These are phyloP conservation scores for Hestina assimilis DNA, from an alignment of 1,140 invertebrate genomes.

Conservation along the genomic window DNA sequence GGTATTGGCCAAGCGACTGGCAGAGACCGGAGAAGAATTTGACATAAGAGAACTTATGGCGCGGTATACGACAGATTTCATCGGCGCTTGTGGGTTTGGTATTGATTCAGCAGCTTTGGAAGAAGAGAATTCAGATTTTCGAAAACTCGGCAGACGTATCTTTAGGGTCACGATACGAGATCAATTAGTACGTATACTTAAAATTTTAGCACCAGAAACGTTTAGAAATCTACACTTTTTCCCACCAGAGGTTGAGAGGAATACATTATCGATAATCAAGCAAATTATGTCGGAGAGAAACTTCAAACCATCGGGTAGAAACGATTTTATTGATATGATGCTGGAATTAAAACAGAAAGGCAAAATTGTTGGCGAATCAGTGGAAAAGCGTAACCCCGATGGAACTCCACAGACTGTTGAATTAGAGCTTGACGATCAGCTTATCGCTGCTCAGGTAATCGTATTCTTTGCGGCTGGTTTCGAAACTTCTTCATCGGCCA, in stretches of 20 bases:
- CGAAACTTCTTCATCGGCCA: slow-evolving; percentile 20
- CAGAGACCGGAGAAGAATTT: not conserved
- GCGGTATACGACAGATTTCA: slow-evolving; percentile 16
- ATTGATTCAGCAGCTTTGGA: slow-evolving; percentile 10
- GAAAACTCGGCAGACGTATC: slow-evolving; percentile 11
- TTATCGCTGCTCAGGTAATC: slow-evolving; percentile 19
- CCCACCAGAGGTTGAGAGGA: not conserved
- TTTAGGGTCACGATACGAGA: slow-evolving; percentile 1
- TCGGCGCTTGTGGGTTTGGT: slow-evolving; percentile 10
- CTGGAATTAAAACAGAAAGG: slow-evolving; percentile 19
- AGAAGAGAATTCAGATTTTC: slow-evolving; percentile 12
- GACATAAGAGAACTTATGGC: slow-evolving; percentile 16
- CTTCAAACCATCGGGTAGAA: slow-evolving; percentile 15
- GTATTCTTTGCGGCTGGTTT: slow-evolving; percentile 18
- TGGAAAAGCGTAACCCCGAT: slow-evolving; percentile 9
- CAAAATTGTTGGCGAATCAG: slow-evolving; percentile 12
- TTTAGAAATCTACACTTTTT: slow-evolving; percentile 9
- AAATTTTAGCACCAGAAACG: not conserved
- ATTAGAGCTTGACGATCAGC: slow-evolving; percentile 9
- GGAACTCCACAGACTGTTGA: slow-evolving; percentile 9
- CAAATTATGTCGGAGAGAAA: slow-evolving; percentile 16
- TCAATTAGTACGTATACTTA: not conserved
- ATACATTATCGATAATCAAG: slow-evolving; percentile 5
- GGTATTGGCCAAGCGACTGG: not conserved
- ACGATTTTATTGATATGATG: slow-evolving; percentile 21